A percentile compares a stretch with the other conserved stretches of the same genome.
Conservation (phyloP, 2,888 invertebrate genomes). For the Caenorhabditis sp. region DNA sequence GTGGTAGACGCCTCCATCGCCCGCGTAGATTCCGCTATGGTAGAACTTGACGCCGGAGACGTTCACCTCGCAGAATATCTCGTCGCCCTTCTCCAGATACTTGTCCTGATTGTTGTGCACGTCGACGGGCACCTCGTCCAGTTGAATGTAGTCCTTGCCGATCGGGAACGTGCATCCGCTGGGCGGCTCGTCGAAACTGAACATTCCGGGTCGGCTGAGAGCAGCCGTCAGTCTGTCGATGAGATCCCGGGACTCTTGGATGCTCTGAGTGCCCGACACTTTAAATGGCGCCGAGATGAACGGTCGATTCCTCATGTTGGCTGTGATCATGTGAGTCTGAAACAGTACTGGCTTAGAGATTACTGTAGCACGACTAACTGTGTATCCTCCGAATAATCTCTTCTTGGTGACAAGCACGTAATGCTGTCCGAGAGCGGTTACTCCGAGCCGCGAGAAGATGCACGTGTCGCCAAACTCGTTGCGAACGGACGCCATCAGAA, state of each 20-base stretch:
- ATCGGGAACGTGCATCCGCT: slow-evolving; percentile 50
- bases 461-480: slow-evolving; percentile 54
- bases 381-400: slow-evolving; percentile 60
- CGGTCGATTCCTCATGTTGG: slow-evolving; percentile 63
- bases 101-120: slow-evolving; percentile 60
- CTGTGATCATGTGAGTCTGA: slow-evolving; percentile 63
- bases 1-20: slow-evolving; percentile 68
- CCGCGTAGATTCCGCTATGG: slow-evolving; percentile 71
- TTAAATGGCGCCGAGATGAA: slow-evolving; percentile 64
- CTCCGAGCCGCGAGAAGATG: slow-evolving; percentile 52
- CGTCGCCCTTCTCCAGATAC: slow-evolving; percentile 60
- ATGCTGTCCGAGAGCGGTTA: slow-evolving; percentile 61
- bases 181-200: slow-evolving; percentile 57
- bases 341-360: not conserved
- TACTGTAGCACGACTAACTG: slow-evolving; percentile 30
- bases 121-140: slow-evolving; percentile 56
- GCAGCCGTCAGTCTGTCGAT: slow-evolving; percentile 40
- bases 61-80: slow-evolving; percentile 66
- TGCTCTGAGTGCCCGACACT: slow-evolving; percentile 37
- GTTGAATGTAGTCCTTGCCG: slow-evolving; percentile 55
- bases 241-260: slow-evolving; percentile 57
- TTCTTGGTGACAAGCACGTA: slow-evolving; percentile 59
- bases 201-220: slow-evolving; percentile 44
- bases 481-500: slow-evolving; percentile 49
- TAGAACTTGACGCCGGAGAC: slow-evolving; percentile 65